Conservation (phyloP, 2,113 vertebrate species). For the Delphinus delphis region DNA sequence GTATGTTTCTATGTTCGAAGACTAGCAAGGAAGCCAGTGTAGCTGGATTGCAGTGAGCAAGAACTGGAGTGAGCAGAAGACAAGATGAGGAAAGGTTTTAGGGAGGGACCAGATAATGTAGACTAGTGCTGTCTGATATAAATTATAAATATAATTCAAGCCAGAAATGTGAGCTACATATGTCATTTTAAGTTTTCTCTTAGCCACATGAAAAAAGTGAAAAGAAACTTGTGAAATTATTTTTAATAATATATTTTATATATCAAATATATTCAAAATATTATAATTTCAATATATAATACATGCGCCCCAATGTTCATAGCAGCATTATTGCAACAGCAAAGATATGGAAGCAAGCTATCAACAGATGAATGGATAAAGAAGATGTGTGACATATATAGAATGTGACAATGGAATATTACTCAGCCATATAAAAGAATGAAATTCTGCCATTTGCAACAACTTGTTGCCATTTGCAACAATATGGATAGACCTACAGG, state of each 20-base stretch:
- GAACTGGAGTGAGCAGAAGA: background rate
- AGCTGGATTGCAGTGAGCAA: background rate
- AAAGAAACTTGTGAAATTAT: background rate
- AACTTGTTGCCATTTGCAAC: background rate
- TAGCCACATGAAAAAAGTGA: background rate
- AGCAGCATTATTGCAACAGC: background rate
- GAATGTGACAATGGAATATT: background rate
- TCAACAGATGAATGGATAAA: background rate
- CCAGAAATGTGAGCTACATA: background rate
- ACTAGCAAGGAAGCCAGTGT: background rate
- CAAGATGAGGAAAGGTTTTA: background rate
- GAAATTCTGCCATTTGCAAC: background rate
- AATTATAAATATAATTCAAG: background rate
- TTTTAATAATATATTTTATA: background rate
- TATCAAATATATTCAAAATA: background rate
- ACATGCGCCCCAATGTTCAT: background rate
- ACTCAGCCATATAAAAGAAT: background rate
- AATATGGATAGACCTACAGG: background rate
- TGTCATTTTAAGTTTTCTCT: background rate
- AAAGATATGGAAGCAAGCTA: background rate
- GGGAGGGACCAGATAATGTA: no score
- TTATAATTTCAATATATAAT: background rate
- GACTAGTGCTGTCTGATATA: background rate
- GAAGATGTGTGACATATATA: background rate
- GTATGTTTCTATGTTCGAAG: background rate